Evolutionary conservation across 92 coral and sea anemone genomes (phyloP).

Genomic region (Anthopleura xanthogrammica): DNA sequence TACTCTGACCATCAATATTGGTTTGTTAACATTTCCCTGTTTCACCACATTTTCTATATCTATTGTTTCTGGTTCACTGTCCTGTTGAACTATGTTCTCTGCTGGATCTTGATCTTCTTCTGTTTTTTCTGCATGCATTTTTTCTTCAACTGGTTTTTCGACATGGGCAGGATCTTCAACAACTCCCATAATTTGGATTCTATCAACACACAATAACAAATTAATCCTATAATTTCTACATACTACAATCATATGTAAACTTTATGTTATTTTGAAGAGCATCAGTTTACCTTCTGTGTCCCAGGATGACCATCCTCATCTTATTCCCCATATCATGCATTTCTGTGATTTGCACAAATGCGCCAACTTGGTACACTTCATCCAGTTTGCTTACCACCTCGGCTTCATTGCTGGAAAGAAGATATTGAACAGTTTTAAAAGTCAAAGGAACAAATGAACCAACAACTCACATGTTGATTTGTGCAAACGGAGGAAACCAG

Average conservation of each 20-base stretch:
- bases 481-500: too few species aligned
- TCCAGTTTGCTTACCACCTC: constrained; percentile 79
- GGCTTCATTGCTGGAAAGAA: constrained; percentile 75
- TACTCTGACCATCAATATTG: constrained; percentile 90
- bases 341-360: constrained; percentile 98
- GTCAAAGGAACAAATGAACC: too few species aligned
- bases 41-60: constrained; percentile 6
- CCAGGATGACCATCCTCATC: constrained; percentile 94
- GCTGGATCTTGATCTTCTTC: constrained; percentile 9
- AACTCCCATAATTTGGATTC: constrained; percentile 31
- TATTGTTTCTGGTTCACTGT: constrained; percentile 18
- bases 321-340: constrained; percentile 93
- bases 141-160: constrained; percentile 12
- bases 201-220: neutral
- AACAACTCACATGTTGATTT: too few species aligned
- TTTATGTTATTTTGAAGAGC: neutral
- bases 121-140: neutral
- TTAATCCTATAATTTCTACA: neutral
- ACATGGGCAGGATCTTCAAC: constrained; percentile 44
- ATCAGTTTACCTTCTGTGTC: constrained; percentile 79
- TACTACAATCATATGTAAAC: neutral
- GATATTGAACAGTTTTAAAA: neutral
- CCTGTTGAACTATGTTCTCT: neutral
- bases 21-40: constrained; percentile 20
- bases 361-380: constrained; percentile 88